phyloP scores from a whole-genome alignment of 1,140 invertebrate genomes.

The Sweltsa coloradensis region DNA sequence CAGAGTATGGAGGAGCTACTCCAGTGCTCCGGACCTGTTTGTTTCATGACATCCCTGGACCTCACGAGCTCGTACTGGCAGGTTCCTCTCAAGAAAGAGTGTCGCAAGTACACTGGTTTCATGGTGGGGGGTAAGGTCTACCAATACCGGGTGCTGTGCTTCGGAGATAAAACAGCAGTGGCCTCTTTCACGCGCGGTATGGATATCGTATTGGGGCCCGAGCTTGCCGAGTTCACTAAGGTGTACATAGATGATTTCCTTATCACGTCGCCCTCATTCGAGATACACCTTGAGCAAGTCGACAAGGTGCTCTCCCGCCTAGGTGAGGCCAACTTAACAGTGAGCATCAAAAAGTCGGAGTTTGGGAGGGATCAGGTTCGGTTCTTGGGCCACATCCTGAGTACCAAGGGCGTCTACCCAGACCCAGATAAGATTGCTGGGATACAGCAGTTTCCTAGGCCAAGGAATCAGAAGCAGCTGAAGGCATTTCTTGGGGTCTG shows the following conservation, averaged over 20 bases:
- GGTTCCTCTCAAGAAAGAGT: conserved; percentile 20
- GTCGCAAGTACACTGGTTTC: conserved; percentile 25
- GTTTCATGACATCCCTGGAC: too few relatives aligned
- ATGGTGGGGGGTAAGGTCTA: conserved; percentile 21
- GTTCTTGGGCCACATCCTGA: conserved; percentile 12
- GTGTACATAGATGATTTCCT: conserved; percentile 22
- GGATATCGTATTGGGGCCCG: conserved; percentile 1
- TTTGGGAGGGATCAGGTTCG: conserved; percentile 14
- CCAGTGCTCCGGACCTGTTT: too few relatives aligned
- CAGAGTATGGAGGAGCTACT: too few relatives aligned
- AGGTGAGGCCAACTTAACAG: conserved; percentile 15
- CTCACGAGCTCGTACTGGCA: conserved; percentile 28
- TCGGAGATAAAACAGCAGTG: conserved; percentile 20
- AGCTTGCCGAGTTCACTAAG: conserved; percentile 11
- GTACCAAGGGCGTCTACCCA: conserved; percentile 1
- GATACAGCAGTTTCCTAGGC: conserved; percentile 13
- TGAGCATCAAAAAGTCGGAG: conserved; percentile 16
- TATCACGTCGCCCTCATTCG: conserved; percentile 12
- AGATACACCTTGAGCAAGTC: conserved; percentile 18
- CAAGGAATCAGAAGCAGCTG: conserved; percentile 6
- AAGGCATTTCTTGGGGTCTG: conserved; percentile 14
- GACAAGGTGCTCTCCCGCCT: conserved; percentile 15
- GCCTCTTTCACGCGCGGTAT: background rate
- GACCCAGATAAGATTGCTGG: conserved; percentile 6
- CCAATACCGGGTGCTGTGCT: conserved; percentile 23